These are phyloP conservation scores for Lepidothrix coronata DNA, from an alignment of 2,113 vertebrate genomes.

Conservation along the genomic window DNA sequence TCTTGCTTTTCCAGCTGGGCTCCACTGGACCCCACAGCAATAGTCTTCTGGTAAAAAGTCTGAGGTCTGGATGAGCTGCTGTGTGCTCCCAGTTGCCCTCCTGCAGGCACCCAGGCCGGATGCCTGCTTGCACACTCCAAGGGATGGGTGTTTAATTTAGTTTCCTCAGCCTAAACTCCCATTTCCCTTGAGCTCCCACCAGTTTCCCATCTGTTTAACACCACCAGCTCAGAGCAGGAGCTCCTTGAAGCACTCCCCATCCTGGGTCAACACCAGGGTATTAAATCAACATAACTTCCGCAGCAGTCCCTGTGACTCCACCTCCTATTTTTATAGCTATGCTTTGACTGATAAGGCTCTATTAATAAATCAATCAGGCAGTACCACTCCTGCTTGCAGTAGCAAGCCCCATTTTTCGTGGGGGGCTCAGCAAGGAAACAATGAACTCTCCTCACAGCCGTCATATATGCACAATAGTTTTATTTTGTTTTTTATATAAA, in stretches of 20 bases:
- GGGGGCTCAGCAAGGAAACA: neutral
- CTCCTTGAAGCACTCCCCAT: neutral
- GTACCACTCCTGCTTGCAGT: neutral
- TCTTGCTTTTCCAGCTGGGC: neutral
- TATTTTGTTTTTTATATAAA: conserved; percentile 69
- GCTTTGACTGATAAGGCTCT: neutral
- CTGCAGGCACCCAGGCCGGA: neutral
- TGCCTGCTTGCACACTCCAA: neutral
- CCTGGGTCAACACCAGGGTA: neutral
- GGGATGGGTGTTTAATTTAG: neutral
- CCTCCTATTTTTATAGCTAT: neutral
- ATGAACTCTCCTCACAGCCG: neutral
- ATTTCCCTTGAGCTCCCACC: neutral
- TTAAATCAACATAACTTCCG: neutral
- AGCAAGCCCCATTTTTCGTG: neutral
- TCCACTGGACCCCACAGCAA: neutral
- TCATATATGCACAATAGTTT: conserved; percentile 63
- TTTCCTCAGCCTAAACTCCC: neutral
- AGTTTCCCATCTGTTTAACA: neutral
- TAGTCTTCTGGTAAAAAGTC: neutral
- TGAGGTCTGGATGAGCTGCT: neutral
- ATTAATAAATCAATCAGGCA: neutral
- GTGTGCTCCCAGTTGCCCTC: neutral
- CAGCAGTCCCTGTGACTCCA: neutral
- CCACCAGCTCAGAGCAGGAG: rapidly evolving